These are phyloP conservation scores for Centrocercus urophasianus DNA, from an alignment of 2,113 vertebrate genomes.

Conservation along the genomic window DNA sequence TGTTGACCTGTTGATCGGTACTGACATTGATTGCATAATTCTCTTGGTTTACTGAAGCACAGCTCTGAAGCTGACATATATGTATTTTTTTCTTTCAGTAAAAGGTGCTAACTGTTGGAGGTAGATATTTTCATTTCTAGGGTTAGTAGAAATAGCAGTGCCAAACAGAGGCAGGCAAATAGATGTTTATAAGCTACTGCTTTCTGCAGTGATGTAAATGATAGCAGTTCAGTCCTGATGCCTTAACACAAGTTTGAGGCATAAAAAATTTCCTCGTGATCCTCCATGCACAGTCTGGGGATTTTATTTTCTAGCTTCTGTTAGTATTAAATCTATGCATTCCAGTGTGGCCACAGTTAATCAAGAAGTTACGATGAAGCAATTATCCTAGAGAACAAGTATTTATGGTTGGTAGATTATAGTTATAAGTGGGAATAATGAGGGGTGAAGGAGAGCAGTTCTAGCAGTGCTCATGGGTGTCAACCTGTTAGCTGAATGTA, in stretches of 20 bases:
- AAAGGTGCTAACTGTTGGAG: neutral
- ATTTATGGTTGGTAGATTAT: neutral
- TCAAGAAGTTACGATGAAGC: conserved; percentile 4
- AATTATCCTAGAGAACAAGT: conserved; percentile 17
- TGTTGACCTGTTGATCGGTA: neutral
- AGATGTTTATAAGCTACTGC: neutral
- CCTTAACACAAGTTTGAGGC: neutral
- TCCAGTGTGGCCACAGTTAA: neutral
- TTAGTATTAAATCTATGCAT: neutral
- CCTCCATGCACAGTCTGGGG: neutral
- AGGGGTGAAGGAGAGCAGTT: conserved; percentile 42
- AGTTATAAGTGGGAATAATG: conserved; percentile 39
- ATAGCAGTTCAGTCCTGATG: neutral
- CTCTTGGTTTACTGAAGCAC: neutral
- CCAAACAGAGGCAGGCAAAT: neutral
- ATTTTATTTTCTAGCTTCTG: conserved; percentile 11
- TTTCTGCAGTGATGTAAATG: neutral
- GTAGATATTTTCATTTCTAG: neutral
- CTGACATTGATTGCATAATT: neutral
- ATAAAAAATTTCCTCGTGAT: neutral
- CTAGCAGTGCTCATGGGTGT: conserved; percentile 17
- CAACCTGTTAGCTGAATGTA: conserved; percentile 26
- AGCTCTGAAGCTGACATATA: neutral
- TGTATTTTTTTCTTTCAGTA: neutral
- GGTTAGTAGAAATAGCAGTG: neutral